Percentiles rank a stretch among this genome's conserved stretches.
Conservation (phyloP, 2,888 invertebrate species). For the Agrochola circellaris region DNA sequence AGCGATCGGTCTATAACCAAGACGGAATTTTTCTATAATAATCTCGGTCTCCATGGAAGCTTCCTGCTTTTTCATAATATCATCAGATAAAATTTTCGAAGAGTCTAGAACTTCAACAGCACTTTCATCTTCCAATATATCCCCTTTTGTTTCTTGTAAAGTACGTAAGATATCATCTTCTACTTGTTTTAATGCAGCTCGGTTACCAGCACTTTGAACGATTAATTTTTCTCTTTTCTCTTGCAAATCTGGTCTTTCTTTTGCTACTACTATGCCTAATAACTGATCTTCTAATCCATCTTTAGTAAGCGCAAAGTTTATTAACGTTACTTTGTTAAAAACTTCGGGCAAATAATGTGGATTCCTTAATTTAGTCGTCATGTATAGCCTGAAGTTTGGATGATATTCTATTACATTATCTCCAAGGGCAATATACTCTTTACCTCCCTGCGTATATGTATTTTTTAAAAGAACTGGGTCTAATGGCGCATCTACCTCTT, state of each 20-base stretch:
- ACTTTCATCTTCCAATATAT: constrained; percentile 97
- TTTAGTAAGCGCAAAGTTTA: constrained; percentile 95
- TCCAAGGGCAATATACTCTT: constrained; percentile 94
- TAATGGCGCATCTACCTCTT: constrained; percentile 94
- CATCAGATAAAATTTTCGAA: constrained; percentile 95
- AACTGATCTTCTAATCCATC: constrained; percentile 96
- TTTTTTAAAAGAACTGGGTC: constrained; percentile 94
- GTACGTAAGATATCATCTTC: constrained; percentile 97
- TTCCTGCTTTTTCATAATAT: constrained; percentile 95
- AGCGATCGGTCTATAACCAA: constrained; percentile 94
- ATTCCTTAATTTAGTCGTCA: constrained; percentile 95
- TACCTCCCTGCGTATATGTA: constrained; percentile 93
- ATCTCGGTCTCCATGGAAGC: constrained; percentile 94
- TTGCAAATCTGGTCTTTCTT: constrained; percentile 96
- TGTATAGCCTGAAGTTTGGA: constrained; percentile 94
- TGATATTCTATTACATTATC: constrained; percentile 95
- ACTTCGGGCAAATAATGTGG: constrained; percentile 96
- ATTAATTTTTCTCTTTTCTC: constrained; percentile 95
- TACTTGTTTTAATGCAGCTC: constrained; percentile 94
- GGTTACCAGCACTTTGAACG: constrained; percentile 95
- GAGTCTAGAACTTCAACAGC: constrained; percentile 97
- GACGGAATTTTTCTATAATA: constrained; percentile 94
- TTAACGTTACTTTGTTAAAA: constrained; percentile 95
- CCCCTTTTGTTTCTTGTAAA: constrained; percentile 95
- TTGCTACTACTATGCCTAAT: constrained; percentile 95